Base-by-base conservation (phyloP, 2,888 invertebrate genomes). In the Euproctis similis region DNA sequence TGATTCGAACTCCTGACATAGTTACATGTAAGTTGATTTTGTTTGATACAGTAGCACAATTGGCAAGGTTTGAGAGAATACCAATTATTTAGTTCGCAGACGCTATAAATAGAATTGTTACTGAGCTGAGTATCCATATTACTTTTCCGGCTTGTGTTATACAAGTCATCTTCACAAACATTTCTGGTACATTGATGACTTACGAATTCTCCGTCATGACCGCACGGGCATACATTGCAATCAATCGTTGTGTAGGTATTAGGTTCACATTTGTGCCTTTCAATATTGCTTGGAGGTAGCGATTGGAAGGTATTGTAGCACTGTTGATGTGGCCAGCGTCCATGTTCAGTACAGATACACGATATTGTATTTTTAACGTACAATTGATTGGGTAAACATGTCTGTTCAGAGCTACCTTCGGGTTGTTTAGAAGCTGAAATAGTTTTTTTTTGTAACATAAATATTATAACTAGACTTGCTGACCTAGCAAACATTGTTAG, bases 161-260 rank as follows among this genome's bases (percentile, higher is more conserved):
- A 33, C 10, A 12, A 13, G 1, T 32, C 28, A 1, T 36, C 36
- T 1, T 49, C 36, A 31, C 80, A 80, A 2, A 36, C 30, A 18
- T 76, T 73, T 37, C 56, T 57, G 0, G 77, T 78, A 34, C 80
- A 80, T 12, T 56, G 57, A 1, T 52, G 34, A 22, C 37, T 38
- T 12, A 68, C 55, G 6, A 75, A 36, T 18, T 37, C 35, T 0
- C 80, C 75, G 1, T 58, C 36, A 0, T 44, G 12, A 4, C 51
- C 54, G 42, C 80, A 80, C 18, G 54, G 49, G 30, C 80, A 80
- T 1, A 78, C 39, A 22, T 78, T 80, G 29, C 80, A 78, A 17
- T 63, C 67, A 1, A 67, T 29, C 3, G 37, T 29, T 0, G 67
- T 43, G 24, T 67, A 76, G 0, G 55, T 36, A 8, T 66, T 38